phyloP scores from a whole-genome alignment of 2,797 vertebrate genomes.

The Acipenser transmontanus region DNA sequence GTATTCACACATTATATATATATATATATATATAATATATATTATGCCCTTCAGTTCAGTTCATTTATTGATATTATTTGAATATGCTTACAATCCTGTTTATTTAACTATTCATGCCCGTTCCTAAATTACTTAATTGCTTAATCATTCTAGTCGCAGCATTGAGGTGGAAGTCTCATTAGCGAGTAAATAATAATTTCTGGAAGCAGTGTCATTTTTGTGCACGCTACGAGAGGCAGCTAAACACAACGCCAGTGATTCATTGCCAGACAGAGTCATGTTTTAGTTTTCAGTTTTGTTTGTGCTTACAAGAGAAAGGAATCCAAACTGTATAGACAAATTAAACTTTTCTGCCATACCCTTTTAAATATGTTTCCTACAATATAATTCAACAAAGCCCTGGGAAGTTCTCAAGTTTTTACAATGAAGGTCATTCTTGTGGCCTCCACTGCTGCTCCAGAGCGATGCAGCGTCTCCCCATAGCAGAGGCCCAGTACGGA shows the following conservation, averaged over 20 bases:
- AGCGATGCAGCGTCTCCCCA: constrained; percentile 36
- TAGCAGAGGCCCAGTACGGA: constrained; percentile 41
- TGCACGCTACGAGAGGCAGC: constrained; percentile 11
- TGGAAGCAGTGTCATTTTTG: too few relatives aligned
- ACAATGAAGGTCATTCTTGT: constrained; percentile 42
- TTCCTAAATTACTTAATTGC: too few relatives aligned
- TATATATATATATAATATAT: too few relatives aligned
- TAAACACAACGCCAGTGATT: constrained; percentile 20
- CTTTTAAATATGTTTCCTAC: constrained; percentile 57
- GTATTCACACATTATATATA: too few relatives aligned
- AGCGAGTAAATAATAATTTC: too few relatives aligned
- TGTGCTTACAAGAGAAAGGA: constrained; percentile 36
- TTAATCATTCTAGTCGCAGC: too few relatives aligned
- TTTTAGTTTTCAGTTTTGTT: constrained; percentile 24
- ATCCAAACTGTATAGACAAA: constrained; percentile 58
- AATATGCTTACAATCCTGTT: too few relatives aligned
- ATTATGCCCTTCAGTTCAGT: too few relatives aligned
- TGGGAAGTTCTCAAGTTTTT: constrained; percentile 46
- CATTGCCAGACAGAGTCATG: constrained; percentile 25
- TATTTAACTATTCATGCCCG: too few relatives aligned
- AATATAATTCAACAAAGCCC: constrained; percentile 53
- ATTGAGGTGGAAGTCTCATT: too few relatives aligned
- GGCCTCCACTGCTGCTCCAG: constrained; percentile 45
- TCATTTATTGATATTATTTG: too few relatives aligned
- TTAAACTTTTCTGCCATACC: constrained; percentile 47